Conservation (phyloP, 2,888 invertebrate species). For the Epistrophe eligans region DNA sequence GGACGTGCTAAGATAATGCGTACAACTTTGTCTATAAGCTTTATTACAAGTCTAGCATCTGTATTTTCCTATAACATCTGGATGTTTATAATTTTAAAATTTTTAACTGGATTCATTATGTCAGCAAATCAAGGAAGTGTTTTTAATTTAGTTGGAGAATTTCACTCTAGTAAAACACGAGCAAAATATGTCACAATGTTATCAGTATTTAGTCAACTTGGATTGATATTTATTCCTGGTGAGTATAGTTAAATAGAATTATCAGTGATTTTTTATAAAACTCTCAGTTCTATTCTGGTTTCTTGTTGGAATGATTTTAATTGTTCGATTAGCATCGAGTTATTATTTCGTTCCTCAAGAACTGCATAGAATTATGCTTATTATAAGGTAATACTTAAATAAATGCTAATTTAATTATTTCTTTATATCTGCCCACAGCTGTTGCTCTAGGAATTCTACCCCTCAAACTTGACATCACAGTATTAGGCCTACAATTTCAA, state of each 20-base stretch:
- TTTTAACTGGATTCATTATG: constrained; percentile 86
- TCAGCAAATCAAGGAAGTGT: constrained; percentile 83
- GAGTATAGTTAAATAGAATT: constrained; percentile 15
- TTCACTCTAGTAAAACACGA: constrained; percentile 83
- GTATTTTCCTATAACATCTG: constrained; percentile 86
- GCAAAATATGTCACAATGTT: constrained; percentile 85
- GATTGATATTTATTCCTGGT: constrained; percentile 85
- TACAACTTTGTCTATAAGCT: constrained; percentile 84
- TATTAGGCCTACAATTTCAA: constrained; percentile 86
- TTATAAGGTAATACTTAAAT: not conserved
- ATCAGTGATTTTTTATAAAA: not conserved
- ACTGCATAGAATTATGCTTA: not conserved
- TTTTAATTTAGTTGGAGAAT: constrained; percentile 85
- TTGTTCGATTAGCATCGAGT: no score
- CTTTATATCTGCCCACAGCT: constrained; percentile 83
- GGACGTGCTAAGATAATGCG: constrained; percentile 87
- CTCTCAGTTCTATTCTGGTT: no score
- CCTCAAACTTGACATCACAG: constrained; percentile 84
- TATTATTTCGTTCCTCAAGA: not conserved
- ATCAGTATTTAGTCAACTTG: constrained; percentile 85
- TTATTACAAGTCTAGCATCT: constrained; percentile 85
- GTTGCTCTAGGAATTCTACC: constrained; percentile 89
- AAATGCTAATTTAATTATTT: not conserved
- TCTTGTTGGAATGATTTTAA: no score
- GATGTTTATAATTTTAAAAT: constrained; percentile 85